These are phyloP conservation scores for Drosophila watanabei DNA, from an alignment of 1,140 invertebrate species.

Conservation along the genomic window DNA sequence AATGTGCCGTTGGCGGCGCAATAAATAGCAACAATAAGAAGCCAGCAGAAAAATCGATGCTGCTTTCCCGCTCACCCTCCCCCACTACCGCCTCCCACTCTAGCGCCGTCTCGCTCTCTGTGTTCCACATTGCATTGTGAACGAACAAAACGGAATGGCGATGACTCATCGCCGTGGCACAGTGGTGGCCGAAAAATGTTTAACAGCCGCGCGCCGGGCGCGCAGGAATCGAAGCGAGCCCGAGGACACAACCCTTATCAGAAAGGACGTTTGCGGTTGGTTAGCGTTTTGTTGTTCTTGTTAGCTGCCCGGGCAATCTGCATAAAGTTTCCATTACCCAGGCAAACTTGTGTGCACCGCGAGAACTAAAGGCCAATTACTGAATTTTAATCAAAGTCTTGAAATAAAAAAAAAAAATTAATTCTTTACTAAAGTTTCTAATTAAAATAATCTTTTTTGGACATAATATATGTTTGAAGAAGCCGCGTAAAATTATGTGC, in stretches of 20 bases:
- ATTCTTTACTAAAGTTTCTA: too few species aligned
- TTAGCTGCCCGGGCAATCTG: conserved; percentile 44
- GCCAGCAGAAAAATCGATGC: conserved; percentile 77
- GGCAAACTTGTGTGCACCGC: conserved; percentile 4
- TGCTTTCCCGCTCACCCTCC: conserved; percentile 45
- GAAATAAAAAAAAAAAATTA: neutral
- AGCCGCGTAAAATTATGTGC: neutral
- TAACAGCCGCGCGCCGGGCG: conserved; percentile 32
- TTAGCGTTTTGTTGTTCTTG: conserved; percentile 28
- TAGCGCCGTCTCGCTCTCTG: conserved; percentile 28
- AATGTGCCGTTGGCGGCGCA: conserved; percentile 60
- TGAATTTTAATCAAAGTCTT: neutral
- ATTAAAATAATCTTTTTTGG: neutral
- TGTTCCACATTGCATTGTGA: conserved; percentile 79
- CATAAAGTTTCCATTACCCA: conserved; percentile 68
- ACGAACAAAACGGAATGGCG: conserved; percentile 54
- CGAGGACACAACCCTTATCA: conserved; percentile 69
- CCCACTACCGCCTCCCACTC: conserved; percentile 7
- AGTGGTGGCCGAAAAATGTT: conserved; percentile 65
- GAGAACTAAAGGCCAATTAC: neutral
- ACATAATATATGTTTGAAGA: neutral
- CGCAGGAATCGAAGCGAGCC: conserved; percentile 24
- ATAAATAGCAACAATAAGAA: conserved; percentile 82
- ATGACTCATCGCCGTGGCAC: conserved; percentile 68
- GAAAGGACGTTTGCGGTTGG: conserved; percentile 77